Evolutionary conservation across 1,140 invertebrate genomes (phyloP).

Genomic region (Drosophila carrolli): DNA sequence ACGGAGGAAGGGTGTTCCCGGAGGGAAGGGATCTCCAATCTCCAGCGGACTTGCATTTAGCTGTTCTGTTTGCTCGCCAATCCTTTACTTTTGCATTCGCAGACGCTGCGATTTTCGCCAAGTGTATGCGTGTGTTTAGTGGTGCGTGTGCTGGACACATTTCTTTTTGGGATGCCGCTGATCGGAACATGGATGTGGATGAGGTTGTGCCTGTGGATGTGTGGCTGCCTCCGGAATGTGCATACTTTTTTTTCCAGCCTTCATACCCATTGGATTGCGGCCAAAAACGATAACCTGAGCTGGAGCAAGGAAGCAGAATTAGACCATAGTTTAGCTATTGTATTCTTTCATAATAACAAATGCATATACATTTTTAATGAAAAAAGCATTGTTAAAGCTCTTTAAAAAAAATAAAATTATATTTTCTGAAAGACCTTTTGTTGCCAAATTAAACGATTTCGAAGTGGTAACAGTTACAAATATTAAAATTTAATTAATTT

Average conservation of each 20-base stretch:
- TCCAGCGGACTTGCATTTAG: slow-evolving; percentile 53
- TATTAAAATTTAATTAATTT: too few relatives aligned
- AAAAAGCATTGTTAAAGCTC: too few relatives aligned
- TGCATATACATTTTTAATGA: too few relatives aligned
- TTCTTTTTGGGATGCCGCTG: slow-evolving; percentile 79
- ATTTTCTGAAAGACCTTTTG: too few relatives aligned
- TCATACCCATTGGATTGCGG: neutral
- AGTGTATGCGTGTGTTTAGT: slow-evolving; percentile 31
- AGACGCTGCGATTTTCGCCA: slow-evolving; percentile 58
- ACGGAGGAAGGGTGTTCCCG: neutral
- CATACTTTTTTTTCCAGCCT: slow-evolving; percentile 58
- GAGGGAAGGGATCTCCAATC: slow-evolving; percentile 8
- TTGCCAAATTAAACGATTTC: too few relatives aligned
- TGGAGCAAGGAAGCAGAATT: neutral
- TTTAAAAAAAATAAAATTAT: too few relatives aligned
- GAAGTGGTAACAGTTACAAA: too few relatives aligned
- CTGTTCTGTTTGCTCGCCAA: slow-evolving; percentile 76
- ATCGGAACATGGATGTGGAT: slow-evolving; percentile 24
- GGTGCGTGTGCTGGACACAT: slow-evolving; percentile 57
- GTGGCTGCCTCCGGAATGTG: slow-evolving; percentile 69
- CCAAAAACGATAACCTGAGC: neutral
- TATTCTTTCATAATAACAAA: too few relatives aligned
- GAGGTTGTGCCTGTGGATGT: slow-evolving; percentile 5
- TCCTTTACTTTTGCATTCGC: slow-evolving; percentile 44
- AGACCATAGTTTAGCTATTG: neutral